Base-by-base conservation (phyloP, 92 coral and sea anemone species). In the Umimayanthus kanabou region DNA sequence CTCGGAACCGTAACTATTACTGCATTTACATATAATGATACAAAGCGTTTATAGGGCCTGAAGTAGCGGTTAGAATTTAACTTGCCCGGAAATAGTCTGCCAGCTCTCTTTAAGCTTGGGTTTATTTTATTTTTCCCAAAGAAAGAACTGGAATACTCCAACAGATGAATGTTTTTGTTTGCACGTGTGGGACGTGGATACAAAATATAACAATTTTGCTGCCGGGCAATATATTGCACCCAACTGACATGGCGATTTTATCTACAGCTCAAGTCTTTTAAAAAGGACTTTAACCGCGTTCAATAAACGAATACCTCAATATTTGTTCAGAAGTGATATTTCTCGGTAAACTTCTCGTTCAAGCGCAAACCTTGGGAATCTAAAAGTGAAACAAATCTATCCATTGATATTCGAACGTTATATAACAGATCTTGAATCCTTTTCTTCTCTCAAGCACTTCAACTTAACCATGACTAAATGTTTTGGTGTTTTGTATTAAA, bases 151-250 rank as follows among this genome's bases (percentile, higher is more conserved):
- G n/a, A 73, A 22, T 10, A 73, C 39, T 33, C 1, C 29, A 73
- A 26, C 8, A 73, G 13, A 1, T 15, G 79, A 18, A 33, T 75
- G 25, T 37, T 43, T 75, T 22, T 22, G 78, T 39, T 40, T 73
- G 49, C 23, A 40, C 42, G 39, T 39, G 42, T 39, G 22, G 40
- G 14, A 73, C 77, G 77, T 73, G 77, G 39, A 73, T 2, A 43
- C 9, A 73, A 43, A 39, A 39, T 18, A 37, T 18, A 75, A 39
- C 9, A 37, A 75, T 39, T 75, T 75, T 39, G 78, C 42, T 73
- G n/a, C 78, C 78, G n/a, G 45, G 78, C 78, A 73, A 73, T 40
- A 30, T 70, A 47, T 73, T 30, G 79, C 50, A 75, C 42, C 9
- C 23, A 14, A 73, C 77, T 73, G 39, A 18, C 58, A 53, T 37